Evolutionary conservation across 2,888 invertebrate species (phyloP), one percentile per base, ranked within the genome.

Genomic region (Habrosyne pyritoides): DNA sequence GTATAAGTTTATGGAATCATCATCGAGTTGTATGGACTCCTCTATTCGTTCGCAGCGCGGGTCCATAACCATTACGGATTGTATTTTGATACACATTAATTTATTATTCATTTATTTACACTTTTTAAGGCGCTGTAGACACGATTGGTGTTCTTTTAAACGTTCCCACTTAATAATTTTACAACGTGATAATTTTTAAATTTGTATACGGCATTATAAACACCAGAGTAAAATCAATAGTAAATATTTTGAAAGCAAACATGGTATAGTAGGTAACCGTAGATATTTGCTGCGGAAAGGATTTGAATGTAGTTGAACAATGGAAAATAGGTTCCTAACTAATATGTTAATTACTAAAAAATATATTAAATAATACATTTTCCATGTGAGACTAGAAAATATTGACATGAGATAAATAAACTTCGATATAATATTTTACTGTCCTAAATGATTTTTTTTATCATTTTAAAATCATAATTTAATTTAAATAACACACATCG

Each of bases 1-100:
- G 87, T 92, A 91, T 92, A 91, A 78, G 87, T 92, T 92, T 92
- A 91, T 92, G 89, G 91, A 92, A 90, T 91, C 89, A 91, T 90
- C 90, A 91, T 89, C 82, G 85, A 84, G 82, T 86, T 88, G 88
- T 90, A 90, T 91, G 84, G 90, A 91, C 89, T 90, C 80, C 72
- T 80, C 84, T 87, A 88, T 86, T 83, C 81, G 85, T 83, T 84
- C 77, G 75, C 82, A 77, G 81, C 75, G 71, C 66, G 81, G 77
- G 90, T 89, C 86, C 84, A 91, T 90, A 89, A 90, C 86, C 85
- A 89, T 90, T 88, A 88, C 83, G 71, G 86, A 87, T 84, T 85
- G 85, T 87, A 84, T 88, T 88, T 85, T 83, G 82, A 84, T 87
- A 87, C 81, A 87, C 77, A 81, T 86, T 87, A 83, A 86, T 47